A percentile compares a stretch with the other conserved stretches of the same genome.
phyloP scores from a whole-genome alignment of 2,888 invertebrate genomes.

The Strigamia crassipes region DNA sequence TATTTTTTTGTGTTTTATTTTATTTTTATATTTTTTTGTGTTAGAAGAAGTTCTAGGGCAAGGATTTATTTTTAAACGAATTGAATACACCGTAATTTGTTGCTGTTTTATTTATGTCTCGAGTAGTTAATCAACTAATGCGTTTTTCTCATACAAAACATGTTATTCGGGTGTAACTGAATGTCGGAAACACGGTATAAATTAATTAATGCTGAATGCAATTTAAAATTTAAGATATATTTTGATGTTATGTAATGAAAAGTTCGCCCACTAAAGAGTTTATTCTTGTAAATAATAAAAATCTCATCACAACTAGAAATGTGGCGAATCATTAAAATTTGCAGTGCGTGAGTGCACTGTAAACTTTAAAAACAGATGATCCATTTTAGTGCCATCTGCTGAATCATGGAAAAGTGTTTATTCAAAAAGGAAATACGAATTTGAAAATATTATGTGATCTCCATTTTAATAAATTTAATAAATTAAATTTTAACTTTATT shows the following conservation, averaged over 20 bases:
- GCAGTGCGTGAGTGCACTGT: not conserved
- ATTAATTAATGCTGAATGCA: not conserved
- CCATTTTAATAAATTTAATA: not conserved
- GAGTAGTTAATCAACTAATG: constrained; percentile 16
- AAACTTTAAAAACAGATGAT: constrained; percentile 17
- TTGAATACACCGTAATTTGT: constrained; percentile 13
- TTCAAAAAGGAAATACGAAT: not conserved
- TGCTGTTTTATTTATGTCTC: not conserved
- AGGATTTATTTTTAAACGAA: constrained; percentile 10
- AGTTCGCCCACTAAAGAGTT: not conserved
- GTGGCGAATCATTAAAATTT: not conserved
- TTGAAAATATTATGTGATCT: not conserved
- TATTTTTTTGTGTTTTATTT: not conserved
- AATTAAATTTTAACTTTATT: not conserved
- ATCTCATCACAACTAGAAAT: not conserved
- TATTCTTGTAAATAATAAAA: too few relatives aligned
- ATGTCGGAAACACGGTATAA: not conserved
- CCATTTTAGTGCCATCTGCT: constrained; percentile 21
- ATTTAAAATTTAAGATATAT: not conserved
- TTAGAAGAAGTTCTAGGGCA: constrained; percentile 5
- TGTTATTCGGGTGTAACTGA: not conserved
- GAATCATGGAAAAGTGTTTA: not conserved
- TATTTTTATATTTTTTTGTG: not conserved
- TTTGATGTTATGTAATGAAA: not conserved
- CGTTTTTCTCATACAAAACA: not conserved